phyloP scores from a whole-genome alignment of 2,113 vertebrate genomes.

The Caranx melampygus region DNA sequence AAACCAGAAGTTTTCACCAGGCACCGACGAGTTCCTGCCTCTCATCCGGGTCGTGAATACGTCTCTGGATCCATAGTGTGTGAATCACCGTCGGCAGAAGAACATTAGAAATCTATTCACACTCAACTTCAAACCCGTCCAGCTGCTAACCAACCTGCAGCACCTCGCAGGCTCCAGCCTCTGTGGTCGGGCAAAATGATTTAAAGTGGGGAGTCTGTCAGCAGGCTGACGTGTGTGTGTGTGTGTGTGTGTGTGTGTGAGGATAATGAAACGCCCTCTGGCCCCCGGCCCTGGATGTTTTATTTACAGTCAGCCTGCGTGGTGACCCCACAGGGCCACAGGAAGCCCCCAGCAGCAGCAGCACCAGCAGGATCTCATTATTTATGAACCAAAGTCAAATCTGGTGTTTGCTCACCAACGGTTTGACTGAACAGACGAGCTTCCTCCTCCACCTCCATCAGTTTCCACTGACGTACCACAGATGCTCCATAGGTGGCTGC shows the following conservation, averaged over 20 bases:
- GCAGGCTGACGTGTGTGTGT: slow-evolving; percentile 52
- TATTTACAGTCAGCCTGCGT: slow-evolving; percentile 29
- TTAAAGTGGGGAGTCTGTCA: slow-evolving; percentile 18
- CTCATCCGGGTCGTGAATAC: not conserved
- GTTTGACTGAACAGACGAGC: not conserved
- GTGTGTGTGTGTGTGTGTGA: slow-evolving; percentile 37
- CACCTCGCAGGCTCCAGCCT: slow-evolving; percentile 16
- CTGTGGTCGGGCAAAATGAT: not conserved
- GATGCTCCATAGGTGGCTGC: not conserved
- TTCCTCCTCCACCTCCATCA: no score
- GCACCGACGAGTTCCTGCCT: not conserved
- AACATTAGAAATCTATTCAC: slow-evolving; percentile 2
- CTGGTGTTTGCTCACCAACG: not conserved
- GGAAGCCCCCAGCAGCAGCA: slow-evolving; percentile 37
- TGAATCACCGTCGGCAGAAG: not conserved
- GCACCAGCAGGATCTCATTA: not conserved
- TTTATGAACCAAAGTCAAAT: not conserved
- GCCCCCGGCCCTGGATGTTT: slow-evolving; percentile 14
- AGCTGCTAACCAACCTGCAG: no score
- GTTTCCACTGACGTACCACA: not conserved
- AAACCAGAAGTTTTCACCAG: not conserved
- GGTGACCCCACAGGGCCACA: slow-evolving; percentile 20
- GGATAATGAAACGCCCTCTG: slow-evolving; percentile 19
- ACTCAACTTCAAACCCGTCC: not conserved
- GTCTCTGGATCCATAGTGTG: not conserved